Conservation (phyloP, 2,888 invertebrate genomes). For the Rotaria macrura region DNA sequence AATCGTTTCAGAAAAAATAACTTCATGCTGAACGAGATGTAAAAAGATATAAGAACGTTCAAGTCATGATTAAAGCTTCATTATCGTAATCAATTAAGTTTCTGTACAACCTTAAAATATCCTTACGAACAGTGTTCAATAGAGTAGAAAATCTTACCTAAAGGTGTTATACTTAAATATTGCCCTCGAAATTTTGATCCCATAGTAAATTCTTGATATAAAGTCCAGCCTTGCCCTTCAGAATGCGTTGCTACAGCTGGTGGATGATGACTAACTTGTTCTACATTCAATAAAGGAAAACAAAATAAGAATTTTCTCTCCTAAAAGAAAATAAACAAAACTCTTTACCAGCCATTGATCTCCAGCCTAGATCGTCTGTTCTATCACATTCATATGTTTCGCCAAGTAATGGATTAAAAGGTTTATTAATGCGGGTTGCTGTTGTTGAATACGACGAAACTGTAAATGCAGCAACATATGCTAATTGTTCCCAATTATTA, state of each 20-base stretch:
- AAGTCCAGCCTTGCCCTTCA: slow-evolving; percentile 77
- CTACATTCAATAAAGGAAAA: too few relatives aligned
- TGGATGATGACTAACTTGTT: slow-evolving; percentile 64
- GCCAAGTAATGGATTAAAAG: slow-evolving; percentile 88
- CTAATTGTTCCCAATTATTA: slow-evolving; percentile 82
- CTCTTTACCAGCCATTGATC: slow-evolving; percentile 52
- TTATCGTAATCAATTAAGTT: too few relatives aligned
- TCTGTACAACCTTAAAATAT: too few relatives aligned
- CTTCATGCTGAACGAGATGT: too few relatives aligned
- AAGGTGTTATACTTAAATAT: slow-evolving; percentile 65
- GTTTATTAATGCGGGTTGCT: slow-evolving; percentile 72
- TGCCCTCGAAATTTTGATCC: slow-evolving; percentile 96
- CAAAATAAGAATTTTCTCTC: too few relatives aligned
- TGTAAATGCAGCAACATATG: slow-evolving; percentile 88
- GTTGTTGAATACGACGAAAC: slow-evolving; percentile 57
- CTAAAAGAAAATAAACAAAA: too few relatives aligned
- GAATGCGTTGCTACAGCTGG: slow-evolving; percentile 87
- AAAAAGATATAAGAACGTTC: too few relatives aligned
- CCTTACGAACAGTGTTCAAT: too few relatives aligned
- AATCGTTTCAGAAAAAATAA: too few relatives aligned
- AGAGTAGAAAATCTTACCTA: slow-evolving; percentile 49
- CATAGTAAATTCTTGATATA: slow-evolving; percentile 99
- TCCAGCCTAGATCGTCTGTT: slow-evolving; percentile 85
- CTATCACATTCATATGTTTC: slow-evolving; percentile 96
- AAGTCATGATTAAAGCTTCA: too few relatives aligned